These are phyloP conservation scores for rat (Rattus norvegicus) DNA, from an alignment of 2,113 vertebrate species.

Conservation along the genomic window GRCr8 NC_086021.1:63415501-63416000, in stretches of 20 bases:
- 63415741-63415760: background rate
- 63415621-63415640: background rate
- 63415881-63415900: background rate
- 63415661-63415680: background rate
- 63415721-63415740: background rate
- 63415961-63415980: background rate
- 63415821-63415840: background rate
- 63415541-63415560: constrained; percentile 49
- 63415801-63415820: background rate
- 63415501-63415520: constrained; percentile 52
- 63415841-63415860: background rate
- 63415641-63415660: constrained; percentile 41
- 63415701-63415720: constrained; percentile 19
- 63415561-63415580: constrained; percentile 16
- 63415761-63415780: background rate
- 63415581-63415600: constrained; percentile 42
- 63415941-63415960: background rate
- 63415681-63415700: constrained; percentile 21
- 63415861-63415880: no score
- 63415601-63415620: constrained; percentile 31
- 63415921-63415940: background rate
- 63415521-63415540: constrained; percentile 41
- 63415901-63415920: background rate
- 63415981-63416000: background rate
- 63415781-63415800: background rate